These are phyloP conservation scores for Sarotherodon lohbergeri DNA, from an alignment of 2,113 vertebrate genomes.

Conservation along the genomic window DNA sequence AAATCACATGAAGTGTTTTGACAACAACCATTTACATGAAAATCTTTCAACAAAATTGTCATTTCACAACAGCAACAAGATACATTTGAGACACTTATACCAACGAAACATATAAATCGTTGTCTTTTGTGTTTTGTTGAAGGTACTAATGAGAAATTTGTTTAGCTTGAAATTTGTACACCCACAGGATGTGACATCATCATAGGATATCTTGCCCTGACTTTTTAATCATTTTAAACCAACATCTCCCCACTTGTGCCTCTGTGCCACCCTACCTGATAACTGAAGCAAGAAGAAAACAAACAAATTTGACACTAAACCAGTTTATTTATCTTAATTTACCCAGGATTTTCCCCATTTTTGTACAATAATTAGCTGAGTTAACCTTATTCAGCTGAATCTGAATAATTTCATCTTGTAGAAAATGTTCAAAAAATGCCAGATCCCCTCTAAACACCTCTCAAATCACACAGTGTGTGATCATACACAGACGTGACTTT, in stretches of 20 bases:
- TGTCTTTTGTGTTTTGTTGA: background rate
- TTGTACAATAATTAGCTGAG: background rate
- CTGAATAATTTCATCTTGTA: background rate
- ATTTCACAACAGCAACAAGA: background rate
- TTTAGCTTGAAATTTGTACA: background rate
- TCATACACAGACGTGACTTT: background rate
- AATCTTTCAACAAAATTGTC: background rate
- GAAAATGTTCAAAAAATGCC: background rate
- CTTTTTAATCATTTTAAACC: background rate
- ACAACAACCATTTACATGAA: background rate
- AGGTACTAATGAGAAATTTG: background rate
- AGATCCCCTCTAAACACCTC: background rate
- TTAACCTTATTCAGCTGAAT: background rate
- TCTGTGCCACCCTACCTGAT: background rate
- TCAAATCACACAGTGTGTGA: background rate
- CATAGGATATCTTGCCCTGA: background rate
- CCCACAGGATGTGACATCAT: background rate
- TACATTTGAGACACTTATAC: background rate
- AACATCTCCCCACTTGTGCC: background rate
- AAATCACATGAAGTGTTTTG: background rate
- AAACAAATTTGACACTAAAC: background rate
- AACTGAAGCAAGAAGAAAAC: background rate
- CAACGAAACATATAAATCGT: background rate
- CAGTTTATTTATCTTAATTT: background rate
- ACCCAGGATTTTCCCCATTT: background rate